Evolutionary conservation across 2,888 invertebrate genomes (phyloP).

Genomic region (Crocallis elinguaria): DNA sequence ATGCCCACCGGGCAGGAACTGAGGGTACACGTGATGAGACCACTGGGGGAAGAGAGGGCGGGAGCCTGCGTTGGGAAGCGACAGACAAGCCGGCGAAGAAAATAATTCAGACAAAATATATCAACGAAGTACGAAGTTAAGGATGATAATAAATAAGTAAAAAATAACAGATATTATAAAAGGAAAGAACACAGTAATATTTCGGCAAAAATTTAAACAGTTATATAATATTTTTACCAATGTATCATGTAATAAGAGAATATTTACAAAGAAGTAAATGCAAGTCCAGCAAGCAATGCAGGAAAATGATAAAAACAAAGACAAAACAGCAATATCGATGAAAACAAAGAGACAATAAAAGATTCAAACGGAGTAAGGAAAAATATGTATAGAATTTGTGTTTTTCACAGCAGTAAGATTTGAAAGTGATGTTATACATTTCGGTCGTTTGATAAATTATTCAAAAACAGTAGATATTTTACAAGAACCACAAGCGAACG

Average conservation of each 20-base stretch:
- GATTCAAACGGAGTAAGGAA: conserved; percentile 14
- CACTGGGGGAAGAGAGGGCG: conserved; percentile 96
- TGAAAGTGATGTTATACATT: conserved; percentile 18
- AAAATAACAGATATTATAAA: background rate
- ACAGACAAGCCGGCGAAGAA: conserved; percentile 4
- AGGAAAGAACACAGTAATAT: background rate
- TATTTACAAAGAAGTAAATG: background rate
- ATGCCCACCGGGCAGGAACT: conserved; percentile 96
- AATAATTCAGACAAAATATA: background rate
- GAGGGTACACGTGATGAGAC: conserved; percentile 97
- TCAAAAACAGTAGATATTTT: conserved; percentile 10
- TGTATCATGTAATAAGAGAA: background rate
- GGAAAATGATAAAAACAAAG: conserved; percentile 7
- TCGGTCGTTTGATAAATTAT: conserved; percentile 39
- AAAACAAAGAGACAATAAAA: conserved; percentile 2
- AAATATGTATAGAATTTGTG: conserved; percentile 22
- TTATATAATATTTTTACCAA: background rate
- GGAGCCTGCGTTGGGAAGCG: conserved; percentile 72
- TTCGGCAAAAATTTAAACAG: background rate
- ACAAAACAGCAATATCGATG: conserved; percentile 13
- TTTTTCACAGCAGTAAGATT: conserved; percentile 17
- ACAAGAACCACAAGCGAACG: conserved; percentile 36
- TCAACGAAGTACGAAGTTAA: conserved; percentile 13
- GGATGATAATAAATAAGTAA: conserved; percentile 22
- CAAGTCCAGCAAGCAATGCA: conserved; percentile 15